Base-by-base conservation (phyloP, 2,888 invertebrate genomes). In the Geophilus truncorum region DNA sequence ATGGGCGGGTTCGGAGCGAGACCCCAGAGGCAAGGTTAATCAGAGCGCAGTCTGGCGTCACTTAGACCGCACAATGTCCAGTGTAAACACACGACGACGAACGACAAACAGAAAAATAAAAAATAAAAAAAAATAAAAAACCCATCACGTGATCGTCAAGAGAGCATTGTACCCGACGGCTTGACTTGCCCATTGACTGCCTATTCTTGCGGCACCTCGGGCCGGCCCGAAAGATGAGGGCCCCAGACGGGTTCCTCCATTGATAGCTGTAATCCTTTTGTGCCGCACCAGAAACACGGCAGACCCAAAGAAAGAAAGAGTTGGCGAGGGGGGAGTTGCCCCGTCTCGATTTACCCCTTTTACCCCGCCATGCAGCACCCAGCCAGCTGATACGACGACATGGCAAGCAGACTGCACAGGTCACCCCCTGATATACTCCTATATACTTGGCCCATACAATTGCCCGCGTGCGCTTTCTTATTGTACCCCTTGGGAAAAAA, bases 141-240 rank as follows among this genome's bases (percentile, higher is more conserved):
- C 9, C 25, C 7, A 23, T 62, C 62, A 62, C 62, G 62, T 62
- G 62, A 62, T 28, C 45, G n/a, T 45, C 45, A n/a, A 45, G 62
- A 62, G 62, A 12, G 62, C 62, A 62, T 62, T 62, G 62, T 62
- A 62, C 62, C 18, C 25, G 62, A 62, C 62, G 62, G 62, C 62
- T 62, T 62, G 62, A 62, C 62, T 62, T 62, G 62, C 62, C 62
- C 62, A 62, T 62, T 62, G 62, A 62, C 62, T 62, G 62, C 62
- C 62, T 62, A 62, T 62, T 62, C 62, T 62, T 62, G 62, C 62
- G 62, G 62, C 62, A 62, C 62, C 62, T 62, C 62, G 62, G 62
- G 28, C 23, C 62, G 62, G 62, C 62, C 62, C 62, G 62, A 62
- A 62, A 62, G 62, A 62, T 62, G 62, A 62, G 62, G 62, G 62